These are phyloP conservation scores for Calyptomena viridis DNA, from an alignment of 2,113 vertebrate genomes.

Conservation along the genomic window DNA sequence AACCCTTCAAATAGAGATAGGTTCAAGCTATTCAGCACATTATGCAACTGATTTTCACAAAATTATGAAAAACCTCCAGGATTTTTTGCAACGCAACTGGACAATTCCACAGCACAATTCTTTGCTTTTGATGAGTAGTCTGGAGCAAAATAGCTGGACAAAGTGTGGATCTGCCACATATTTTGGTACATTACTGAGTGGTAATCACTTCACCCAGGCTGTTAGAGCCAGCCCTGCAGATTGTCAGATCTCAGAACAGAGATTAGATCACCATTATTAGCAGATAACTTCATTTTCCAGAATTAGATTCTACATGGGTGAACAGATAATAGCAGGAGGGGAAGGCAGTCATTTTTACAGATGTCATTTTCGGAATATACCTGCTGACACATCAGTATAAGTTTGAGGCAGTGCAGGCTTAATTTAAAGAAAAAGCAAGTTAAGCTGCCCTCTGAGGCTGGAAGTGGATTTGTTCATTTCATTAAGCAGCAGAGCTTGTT, in stretches of 20 bases:
- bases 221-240: not conserved
- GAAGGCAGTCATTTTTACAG: not conserved
- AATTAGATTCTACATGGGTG: conserved; percentile 6
- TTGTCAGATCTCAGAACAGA: not conserved
- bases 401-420: conserved; percentile 1
- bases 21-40: not conserved
- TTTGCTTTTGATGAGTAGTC: not conserved
- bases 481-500: conserved; percentile 8
- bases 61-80: not conserved
- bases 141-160: not conserved
- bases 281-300: conserved; percentile 24
- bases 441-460: conserved; percentile 8
- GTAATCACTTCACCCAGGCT: not conserved
- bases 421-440: conserved; percentile 36
- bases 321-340: not conserved
- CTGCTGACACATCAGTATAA: conserved; percentile 26
- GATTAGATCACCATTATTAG: not conserved
- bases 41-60: not conserved
- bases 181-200: not conserved
- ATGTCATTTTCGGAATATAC: conserved; percentile 27
- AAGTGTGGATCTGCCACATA: not conserved
- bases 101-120: not conserved
- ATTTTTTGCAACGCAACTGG: not conserved
- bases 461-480: conserved; percentile 39
- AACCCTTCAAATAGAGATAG: not conserved